Base-by-base conservation (phyloP, 2,888 invertebrate genomes). In the Papilio gigon region DNA sequence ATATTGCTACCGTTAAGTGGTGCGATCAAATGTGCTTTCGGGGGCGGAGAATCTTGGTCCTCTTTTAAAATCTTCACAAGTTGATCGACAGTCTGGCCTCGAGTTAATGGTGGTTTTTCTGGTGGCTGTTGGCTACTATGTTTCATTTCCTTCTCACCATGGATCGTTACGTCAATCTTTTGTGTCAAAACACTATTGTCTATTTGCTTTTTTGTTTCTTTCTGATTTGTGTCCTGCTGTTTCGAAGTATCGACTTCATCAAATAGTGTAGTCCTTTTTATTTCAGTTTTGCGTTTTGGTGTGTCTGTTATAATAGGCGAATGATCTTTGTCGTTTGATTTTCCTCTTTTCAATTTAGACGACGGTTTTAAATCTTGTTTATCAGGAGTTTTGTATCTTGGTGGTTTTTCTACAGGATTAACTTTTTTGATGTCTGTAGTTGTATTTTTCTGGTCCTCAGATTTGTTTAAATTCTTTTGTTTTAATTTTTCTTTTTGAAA, bases 11-110 rank as follows among this genome's bases (percentile, higher is more conserved):
- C 93, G 73, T 93, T 93, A 62, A 93, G 88, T 30, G 94, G 93
- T 20, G 93, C 90, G 67, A 95, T 93, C 83, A 95, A 89, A 78
- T 94, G 94, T 37, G 93, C 85, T 77, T 94, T 94, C 1, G 95
- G 94, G 58, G 95, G 94, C 0, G 95, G 93, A 11, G 95, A 94
- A 62, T 94, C 91, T 75, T 94, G 94, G 75, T 96, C 96, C 85
- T 94, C 94, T 72, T 94, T 96, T 70, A 97, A 84, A 73, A 96
- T 93, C 79, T 94, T 95, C 35, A 96, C 95, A 93, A 97, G 94
- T 70, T 94, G 94, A 83, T 95, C 94, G 33, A 97, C 96, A n/a
- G 95, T 94, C 58, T 94, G 92, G 33, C 95, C 95, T 84, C 94
- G 94, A 50, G 95, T 95, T 70, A 95, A 86, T 68, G 95, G 95